phyloP scores from a whole-genome alignment of 2,888 invertebrate species.

The Lepeophtheirus nordmannii region DNA sequence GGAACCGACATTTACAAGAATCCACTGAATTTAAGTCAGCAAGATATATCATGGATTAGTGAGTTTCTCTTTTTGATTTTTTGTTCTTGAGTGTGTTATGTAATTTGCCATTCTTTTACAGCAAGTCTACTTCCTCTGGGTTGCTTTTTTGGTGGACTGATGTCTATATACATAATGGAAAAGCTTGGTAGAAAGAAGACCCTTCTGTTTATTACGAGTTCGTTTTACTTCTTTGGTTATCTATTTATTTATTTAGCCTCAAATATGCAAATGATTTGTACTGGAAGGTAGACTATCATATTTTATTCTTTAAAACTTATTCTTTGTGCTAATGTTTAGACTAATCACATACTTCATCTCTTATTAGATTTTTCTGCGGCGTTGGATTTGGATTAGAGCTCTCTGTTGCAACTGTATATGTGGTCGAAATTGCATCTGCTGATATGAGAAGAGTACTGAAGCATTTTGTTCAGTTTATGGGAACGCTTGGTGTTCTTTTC shows the following conservation, averaged over 20 bases:
- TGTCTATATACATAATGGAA: background rate
- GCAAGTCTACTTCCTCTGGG: background rate
- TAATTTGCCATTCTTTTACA: too few species aligned
- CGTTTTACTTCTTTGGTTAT: background rate
- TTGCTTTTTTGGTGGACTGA: constrained; percentile 1
- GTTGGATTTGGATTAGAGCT: constrained; percentile 6
- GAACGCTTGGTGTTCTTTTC: background rate
- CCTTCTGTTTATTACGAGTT: background rate
- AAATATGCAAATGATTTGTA: background rate
- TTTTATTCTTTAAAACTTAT: background rate
- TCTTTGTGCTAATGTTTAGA: background rate
- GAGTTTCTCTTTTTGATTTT: background rate
- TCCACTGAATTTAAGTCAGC: constrained; percentile 1
- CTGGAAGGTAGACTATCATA: background rate
- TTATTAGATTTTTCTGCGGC: constrained; percentile 1
- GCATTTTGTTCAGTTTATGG: background rate
- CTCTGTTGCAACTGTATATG: background rate
- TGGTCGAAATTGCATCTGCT: background rate
- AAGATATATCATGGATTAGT: constrained; percentile 22
- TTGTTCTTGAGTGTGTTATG: too few species aligned
- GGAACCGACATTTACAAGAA: constrained; percentile 14
- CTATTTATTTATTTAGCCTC: background rate
- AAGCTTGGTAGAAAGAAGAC: background rate
- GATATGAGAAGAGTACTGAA: constrained; percentile 8
- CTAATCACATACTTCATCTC: background rate